Evolutionary conservation across 1,140 invertebrate genomes (phyloP).

Genomic region (Maniola jurtina): DNA sequence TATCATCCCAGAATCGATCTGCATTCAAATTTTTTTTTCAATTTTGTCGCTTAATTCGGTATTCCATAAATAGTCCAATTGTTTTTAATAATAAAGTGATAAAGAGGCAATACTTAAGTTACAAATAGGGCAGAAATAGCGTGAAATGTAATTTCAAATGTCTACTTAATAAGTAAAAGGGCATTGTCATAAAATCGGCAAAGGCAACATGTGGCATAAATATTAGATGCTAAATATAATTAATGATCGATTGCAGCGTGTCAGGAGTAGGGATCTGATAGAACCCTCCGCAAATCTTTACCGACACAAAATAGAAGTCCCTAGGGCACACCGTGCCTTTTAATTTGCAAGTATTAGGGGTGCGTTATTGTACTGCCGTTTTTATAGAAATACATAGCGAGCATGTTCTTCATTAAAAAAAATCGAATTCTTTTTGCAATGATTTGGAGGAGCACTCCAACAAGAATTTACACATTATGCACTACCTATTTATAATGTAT

Average conservation of each 20-base stretch:
- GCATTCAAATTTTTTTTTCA: too few species aligned
- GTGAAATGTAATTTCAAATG: conserved; percentile 6
- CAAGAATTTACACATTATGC: too few species aligned
- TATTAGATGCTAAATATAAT: conserved; percentile 70
- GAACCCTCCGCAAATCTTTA: conserved; percentile 68
- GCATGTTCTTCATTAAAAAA: not conserved
- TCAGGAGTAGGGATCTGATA: conserved; percentile 48
- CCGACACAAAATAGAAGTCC: conserved; percentile 60
- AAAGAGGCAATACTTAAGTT: not conserved
- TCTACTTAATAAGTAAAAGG: conserved; percentile 9
- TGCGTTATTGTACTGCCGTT: conserved; percentile 7
- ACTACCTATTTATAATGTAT: too few species aligned
- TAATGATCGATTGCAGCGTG: conserved; percentile 73
- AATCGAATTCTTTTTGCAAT: not conserved
- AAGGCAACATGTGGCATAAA: conserved; percentile 69
- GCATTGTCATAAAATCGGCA: conserved; percentile 23
- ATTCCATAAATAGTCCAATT: too few species aligned
- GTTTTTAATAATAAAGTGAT: not conserved
- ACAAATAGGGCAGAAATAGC: not conserved
- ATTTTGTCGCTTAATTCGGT: too few species aligned
- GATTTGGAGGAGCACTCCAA: not conserved
- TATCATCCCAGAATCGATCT: too few species aligned
- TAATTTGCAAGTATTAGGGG: conserved; percentile 67
- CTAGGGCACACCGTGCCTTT: conserved; percentile 61
- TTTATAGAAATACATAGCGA: not conserved